These are phyloP conservation scores for Elymnias hypermnestra DNA, from an alignment of 1,140 invertebrate species.

Conservation along the genomic window DNA sequence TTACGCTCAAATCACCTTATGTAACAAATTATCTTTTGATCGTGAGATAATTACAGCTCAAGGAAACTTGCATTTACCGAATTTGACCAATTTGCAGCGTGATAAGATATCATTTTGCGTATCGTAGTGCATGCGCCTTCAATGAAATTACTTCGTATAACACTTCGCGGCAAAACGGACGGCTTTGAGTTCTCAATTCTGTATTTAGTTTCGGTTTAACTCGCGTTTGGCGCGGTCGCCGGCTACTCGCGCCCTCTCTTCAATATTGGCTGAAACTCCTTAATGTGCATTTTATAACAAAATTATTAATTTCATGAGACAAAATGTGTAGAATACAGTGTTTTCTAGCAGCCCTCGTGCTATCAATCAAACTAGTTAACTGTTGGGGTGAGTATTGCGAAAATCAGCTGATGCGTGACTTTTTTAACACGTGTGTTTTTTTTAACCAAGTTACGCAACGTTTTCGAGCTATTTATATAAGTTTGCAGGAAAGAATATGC, in stretches of 20 bases:
- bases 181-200: conserved; percentile 15
- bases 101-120: conserved; percentile 23
- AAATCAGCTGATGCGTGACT: conserved; percentile 60
- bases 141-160: conserved; percentile 53
- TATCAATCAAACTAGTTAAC: conserved; percentile 38
- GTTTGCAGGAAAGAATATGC: too few relatives aligned
- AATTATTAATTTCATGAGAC: conserved; percentile 49
- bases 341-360: conserved; percentile 38
- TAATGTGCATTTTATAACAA: conserved; percentile 53
- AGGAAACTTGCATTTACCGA: conserved; percentile 28
- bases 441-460: conserved; percentile 41
- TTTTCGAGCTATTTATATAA: too few relatives aligned
- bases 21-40: conserved; percentile 21
- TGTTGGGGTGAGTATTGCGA: conserved; percentile 62
- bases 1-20: conserved; percentile 8
- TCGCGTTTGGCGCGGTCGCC: conserved; percentile 48
- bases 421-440: conserved; percentile 58
- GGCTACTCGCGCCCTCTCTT: conserved; percentile 39
- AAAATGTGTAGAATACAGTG: conserved; percentile 60
- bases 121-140: conserved; percentile 40
- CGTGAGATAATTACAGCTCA: conserved; percentile 27
- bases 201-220: conserved; percentile 64
- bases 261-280: conserved; percentile 58
- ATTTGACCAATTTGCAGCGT: conserved; percentile 24
- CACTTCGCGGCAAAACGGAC: conserved; percentile 36